Conservation (phyloP, 2,797 vertebrate genomes). For the Periophthalmus magnuspinnatus region DNA sequence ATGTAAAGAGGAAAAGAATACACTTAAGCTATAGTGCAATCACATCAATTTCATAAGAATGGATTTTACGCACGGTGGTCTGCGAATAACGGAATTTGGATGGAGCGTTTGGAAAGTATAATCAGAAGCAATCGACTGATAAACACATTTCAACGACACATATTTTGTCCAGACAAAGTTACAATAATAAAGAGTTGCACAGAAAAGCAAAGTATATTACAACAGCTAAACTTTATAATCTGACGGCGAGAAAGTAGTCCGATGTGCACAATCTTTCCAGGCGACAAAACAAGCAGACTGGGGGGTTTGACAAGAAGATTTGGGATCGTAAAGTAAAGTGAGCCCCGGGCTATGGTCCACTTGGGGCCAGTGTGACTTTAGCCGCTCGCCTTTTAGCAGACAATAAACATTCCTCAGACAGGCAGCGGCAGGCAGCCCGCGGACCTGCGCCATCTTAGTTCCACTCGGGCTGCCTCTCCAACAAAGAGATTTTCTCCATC, state of each 20-base stretch:
- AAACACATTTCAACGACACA: background rate
- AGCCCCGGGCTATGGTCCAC: slow-evolving; percentile 2
- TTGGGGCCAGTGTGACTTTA: slow-evolving; percentile 41
- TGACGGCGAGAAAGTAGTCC: slow-evolving; percentile 16
- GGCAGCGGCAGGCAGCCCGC: slow-evolving; percentile 66
- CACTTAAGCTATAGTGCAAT: background rate
- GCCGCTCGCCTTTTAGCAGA: slow-evolving; percentile 37
- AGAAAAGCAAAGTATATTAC: background rate
- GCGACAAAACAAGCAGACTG: slow-evolving; percentile 19
- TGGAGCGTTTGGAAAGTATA: background rate
- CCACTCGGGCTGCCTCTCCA: slow-evolving; percentile 66
- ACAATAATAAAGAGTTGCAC: background rate
- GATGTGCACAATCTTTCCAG: slow-evolving; percentile 10
- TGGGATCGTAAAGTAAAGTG: background rate
- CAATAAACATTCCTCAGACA: slow-evolving; percentile 75
- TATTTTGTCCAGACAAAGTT: too few relatives aligned
- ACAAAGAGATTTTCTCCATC: slow-evolving; percentile 71
- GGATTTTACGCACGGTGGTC: background rate
- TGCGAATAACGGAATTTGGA: slow-evolving; percentile 4
- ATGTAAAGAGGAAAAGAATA: background rate
- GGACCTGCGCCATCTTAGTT: slow-evolving; percentile 86
- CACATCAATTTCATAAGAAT: background rate
- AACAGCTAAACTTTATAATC: slow-evolving; percentile 52
- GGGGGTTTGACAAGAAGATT: background rate
- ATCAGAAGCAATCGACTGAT: background rate